Evolutionary conservation across 2,888 invertebrate species (phyloP).

Genomic region (Parasteatoda lunata): DNA sequence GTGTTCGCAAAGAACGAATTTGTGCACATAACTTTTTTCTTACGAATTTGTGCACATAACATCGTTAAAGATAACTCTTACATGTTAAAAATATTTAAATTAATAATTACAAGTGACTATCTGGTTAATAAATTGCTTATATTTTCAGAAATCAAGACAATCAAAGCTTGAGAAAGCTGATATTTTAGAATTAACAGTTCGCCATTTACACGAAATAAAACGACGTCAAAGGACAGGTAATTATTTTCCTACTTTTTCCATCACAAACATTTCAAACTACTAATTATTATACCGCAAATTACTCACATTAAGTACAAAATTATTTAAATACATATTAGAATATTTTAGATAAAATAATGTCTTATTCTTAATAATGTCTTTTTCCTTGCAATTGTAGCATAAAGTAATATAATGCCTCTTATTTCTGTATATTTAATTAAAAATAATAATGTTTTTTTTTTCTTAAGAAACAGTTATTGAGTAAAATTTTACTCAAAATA

Average conservation of each 20-base stretch:
- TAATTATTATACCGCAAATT: background rate
- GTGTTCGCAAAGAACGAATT: no score
- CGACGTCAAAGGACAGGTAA: conserved; percentile 54
- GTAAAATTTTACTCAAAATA: no score
- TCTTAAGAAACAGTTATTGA: no score
- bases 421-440: background rate
- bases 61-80: background rate
- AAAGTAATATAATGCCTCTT: background rate
- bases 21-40: no score
- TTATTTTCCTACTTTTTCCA: background rate
- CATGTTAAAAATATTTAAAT: no score
- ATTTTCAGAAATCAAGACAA: conserved; percentile 53
- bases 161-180: conserved; percentile 69
- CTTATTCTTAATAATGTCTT: background rate
- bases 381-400: background rate
- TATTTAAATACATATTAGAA: background rate
- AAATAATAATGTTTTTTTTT: no score
- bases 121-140: no score
- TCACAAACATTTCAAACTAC: no score
- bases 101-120: no score
- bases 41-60: no score
- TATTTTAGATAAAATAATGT: background rate
- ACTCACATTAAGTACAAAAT: background rate
- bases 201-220: conserved; percentile 64
- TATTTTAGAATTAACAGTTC: conserved; percentile 68